These are phyloP conservation scores for Rhinogobio ventralis DNA, from an alignment of 2,797 vertebrate species.

Conservation along the genomic window DNA sequence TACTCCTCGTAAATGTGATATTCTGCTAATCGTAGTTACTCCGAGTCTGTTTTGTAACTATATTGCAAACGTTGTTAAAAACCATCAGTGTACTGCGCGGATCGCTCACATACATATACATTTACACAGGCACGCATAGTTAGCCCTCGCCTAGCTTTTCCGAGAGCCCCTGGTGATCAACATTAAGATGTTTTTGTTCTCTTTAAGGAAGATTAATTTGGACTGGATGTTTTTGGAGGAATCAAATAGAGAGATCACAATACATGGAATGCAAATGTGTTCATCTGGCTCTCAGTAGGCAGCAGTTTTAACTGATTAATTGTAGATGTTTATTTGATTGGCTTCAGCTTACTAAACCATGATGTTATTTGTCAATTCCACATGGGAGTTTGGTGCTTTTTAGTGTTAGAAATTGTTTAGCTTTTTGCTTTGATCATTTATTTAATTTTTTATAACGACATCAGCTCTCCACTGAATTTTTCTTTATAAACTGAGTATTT, in stretches of 20 bases:
- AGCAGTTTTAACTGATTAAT: slow-evolving; percentile 77
- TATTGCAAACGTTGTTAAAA: background rate
- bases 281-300: slow-evolving; percentile 70
- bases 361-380: slow-evolving; percentile 70
- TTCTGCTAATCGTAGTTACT: background rate
- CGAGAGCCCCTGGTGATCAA: slow-evolving; percentile 54
- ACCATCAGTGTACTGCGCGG: background rate
- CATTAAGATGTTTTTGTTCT: slow-evolving; percentile 56
- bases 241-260: slow-evolving; percentile 62
- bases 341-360: slow-evolving; percentile 71
- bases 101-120: background rate
- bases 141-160: slow-evolving; percentile 44
- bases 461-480: background rate
- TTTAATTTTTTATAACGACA: slow-evolving; percentile 40
- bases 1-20: background rate
- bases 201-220: slow-evolving; percentile 47
- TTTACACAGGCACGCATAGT: slow-evolving; percentile 31
- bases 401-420: slow-evolving; percentile 11
- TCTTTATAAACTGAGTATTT: background rate
- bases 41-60: slow-evolving; percentile 23
- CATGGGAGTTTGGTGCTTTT: slow-evolving; percentile 54
- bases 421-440: slow-evolving; percentile 32
- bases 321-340: slow-evolving; percentile 75
- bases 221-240: slow-evolving; percentile 53
- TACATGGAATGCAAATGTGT: slow-evolving; percentile 72